Evolutionary conservation across 2,888 invertebrate species (phyloP).

Genomic region (Xanthorhoe designata): DNA sequence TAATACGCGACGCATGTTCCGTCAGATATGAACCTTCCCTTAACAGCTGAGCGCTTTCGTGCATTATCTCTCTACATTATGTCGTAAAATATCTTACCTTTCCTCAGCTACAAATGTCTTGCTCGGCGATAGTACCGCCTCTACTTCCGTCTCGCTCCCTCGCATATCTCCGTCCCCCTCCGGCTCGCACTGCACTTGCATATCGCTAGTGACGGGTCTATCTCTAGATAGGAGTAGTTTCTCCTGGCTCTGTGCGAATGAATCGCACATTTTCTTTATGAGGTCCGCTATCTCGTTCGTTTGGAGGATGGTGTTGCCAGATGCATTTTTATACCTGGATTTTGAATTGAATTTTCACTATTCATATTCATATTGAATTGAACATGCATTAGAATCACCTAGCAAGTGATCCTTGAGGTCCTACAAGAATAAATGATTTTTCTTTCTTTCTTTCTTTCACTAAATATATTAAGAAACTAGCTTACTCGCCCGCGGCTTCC

Average conservation of each 20-base stretch:
- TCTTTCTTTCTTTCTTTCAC: too few species aligned
- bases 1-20: too few species aligned
- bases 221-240: constrained; percentile 53
- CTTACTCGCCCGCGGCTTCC: too few species aligned
- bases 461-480: too few species aligned
- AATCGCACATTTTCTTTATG: constrained; percentile 76
- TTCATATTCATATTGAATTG: too few species aligned
- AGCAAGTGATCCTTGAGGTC: too few species aligned
- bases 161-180: constrained; percentile 26
- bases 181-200: constrained; percentile 70
- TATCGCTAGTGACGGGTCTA: constrained; percentile 61
- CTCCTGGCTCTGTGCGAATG: constrained; percentile 70
- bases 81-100: constrained; percentile 4
- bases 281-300: constrained; percentile 72
- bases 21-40: too few species aligned
- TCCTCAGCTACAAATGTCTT: constrained; percentile 38
- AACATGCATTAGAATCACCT: too few species aligned
- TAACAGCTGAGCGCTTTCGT: too few species aligned
- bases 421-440: too few species aligned
- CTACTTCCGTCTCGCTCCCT: constrained; percentile 13
- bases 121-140: constrained; percentile 20
- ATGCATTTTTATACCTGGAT: constrained; percentile 70
- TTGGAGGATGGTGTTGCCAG: constrained; percentile 67
- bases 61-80: background rate
- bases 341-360: background rate